These are phyloP conservation scores for Drosophila sproati DNA, from an alignment of 1,140 invertebrate genomes.

Conservation along the genomic window DNA sequence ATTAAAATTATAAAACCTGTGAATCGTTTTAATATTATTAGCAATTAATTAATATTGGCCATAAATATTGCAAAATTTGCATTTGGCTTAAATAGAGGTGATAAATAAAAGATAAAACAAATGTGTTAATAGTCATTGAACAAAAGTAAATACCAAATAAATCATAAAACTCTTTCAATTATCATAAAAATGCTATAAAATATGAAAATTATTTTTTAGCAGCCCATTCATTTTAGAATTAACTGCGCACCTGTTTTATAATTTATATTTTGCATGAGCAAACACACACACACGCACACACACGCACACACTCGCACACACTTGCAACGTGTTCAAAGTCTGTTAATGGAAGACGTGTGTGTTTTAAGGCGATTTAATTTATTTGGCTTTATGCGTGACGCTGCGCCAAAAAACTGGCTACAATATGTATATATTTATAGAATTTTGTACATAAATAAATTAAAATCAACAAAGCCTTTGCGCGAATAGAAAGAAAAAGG, in stretches of 20 bases:
- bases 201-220: slow-evolving; percentile 42
- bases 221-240: slow-evolving; percentile 33
- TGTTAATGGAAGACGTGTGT: background rate
- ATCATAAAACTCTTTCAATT: slow-evolving; percentile 28
- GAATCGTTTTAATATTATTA: background rate
- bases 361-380: slow-evolving; percentile 30
- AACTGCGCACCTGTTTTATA: slow-evolving; percentile 30
- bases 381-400: slow-evolving; percentile 41
- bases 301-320: background rate
- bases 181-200: slow-evolving; percentile 37
- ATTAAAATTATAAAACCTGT: background rate
- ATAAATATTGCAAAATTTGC: slow-evolving; percentile 6
- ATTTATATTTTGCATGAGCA: slow-evolving; percentile 15
- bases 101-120: slow-evolving; percentile 25
- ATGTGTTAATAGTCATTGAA: slow-evolving; percentile 31
- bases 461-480: slow-evolving; percentile 17
- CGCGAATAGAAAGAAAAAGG: background rate
- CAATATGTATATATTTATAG: slow-evolving; percentile 40
- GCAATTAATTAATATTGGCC: background rate
- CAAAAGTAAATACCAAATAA: slow-evolving; percentile 27
- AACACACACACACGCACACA: background rate
- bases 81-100: slow-evolving; percentile 3
- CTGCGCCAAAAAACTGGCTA: slow-evolving; percentile 15
- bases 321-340: background rate
- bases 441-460: slow-evolving; percentile 36